phyloP scores from a whole-genome alignment of 92 coral and sea anemone genomes.

The Zoanthus solanderi region DNA sequence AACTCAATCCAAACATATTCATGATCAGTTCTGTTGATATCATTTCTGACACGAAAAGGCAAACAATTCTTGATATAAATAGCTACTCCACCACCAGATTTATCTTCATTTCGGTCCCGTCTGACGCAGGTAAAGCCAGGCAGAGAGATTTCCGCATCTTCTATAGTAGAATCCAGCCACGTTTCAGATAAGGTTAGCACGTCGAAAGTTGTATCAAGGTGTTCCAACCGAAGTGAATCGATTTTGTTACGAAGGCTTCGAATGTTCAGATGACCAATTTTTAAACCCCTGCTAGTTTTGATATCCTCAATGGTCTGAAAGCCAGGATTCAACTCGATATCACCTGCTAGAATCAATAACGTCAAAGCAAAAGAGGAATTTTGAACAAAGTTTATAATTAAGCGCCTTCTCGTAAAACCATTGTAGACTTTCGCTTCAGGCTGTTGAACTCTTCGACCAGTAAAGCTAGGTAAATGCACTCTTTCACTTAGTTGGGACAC shows the following conservation, averaged over 20 bases:
- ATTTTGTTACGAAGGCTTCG: constrained; percentile 42
- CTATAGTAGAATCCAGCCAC: constrained; percentile 21
- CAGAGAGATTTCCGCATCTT: constrained; percentile 25
- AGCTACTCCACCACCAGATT: constrained; percentile 53
- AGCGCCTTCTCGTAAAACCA: constrained; percentile 31
- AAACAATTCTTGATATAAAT: constrained; percentile 46
- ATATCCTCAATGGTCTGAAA: constrained; percentile 49
- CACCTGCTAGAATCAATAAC: constrained; percentile 38
- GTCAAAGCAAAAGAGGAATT: constrained; percentile 40
- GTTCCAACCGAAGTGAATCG: constrained; percentile 16
- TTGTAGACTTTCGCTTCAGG: constrained; percentile 7
- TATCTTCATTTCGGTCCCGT: constrained; percentile 13
- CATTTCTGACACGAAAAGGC: constrained; percentile 55
- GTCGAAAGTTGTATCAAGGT: constrained; percentile 16
- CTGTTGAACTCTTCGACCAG: constrained; percentile 23
- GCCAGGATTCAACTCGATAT: constrained; percentile 49
- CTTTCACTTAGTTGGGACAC: constrained; percentile 17
- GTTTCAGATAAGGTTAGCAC: constrained; percentile 46
- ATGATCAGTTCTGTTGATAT: constrained; percentile 45
- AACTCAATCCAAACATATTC: constrained; percentile 66
- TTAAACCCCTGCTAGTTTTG: constrained; percentile 42
- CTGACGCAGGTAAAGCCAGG: constrained; percentile 39
- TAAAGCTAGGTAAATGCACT: not conserved
- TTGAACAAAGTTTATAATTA: constrained; percentile 36
- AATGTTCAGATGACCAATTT: constrained; percentile 42